Base-by-base conservation (phyloP, 2,797 vertebrate genomes). In the Aythya fuligula region DNA sequence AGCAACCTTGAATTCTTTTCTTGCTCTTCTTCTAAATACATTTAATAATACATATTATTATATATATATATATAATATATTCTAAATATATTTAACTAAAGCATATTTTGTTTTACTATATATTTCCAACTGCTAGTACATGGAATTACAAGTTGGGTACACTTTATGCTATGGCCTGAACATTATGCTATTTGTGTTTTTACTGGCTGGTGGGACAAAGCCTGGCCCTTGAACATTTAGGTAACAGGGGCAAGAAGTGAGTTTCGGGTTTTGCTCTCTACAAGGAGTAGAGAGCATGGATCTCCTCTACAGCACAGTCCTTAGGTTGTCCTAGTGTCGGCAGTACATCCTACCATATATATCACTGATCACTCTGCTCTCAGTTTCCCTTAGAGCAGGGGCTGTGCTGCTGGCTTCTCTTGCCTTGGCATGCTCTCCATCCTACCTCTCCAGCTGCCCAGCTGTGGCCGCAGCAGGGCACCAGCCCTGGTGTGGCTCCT, bases 281-380 rank as follows among this genome's bases (percentile, higher is more conserved):
- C 24, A 70, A 36, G 9, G 22, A 66, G 13, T 7, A 69, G 54
- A 47, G 38, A 65, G 39, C 30, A 74, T 22, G 20, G 3, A 15
- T 58, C 27, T 85, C 6, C 51, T 43, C 47, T 77, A 8, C 28
- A 77, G 25, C 54, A 41, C 25, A 69, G 18, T 27, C 25, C 25
- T 45, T 36, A 25, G 15, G 22, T n/a, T 21, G 18, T 43, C 41
- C 45, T 32, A 27, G 6, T 39, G 57, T 78, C 69, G 38, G 24
- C 54, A 65, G 16, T 1, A 2, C 27, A 34, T 71, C 34, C 18
- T 28, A 39, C 22, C 18, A 10, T 8, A 1, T 1, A 0, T 64
- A 32, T 47, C 39, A 71, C 11, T 51, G 43, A 4, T 4, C 58
- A 13, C 20, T 81, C 22, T 9, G 25, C 15, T 62, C 20, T 62